A percentile compares a stretch with the other conserved stretches of the same genome.
phyloP scores from a whole-genome alignment of 2,113 vertebrate genomes.

The Heliornis fulica region DNA sequence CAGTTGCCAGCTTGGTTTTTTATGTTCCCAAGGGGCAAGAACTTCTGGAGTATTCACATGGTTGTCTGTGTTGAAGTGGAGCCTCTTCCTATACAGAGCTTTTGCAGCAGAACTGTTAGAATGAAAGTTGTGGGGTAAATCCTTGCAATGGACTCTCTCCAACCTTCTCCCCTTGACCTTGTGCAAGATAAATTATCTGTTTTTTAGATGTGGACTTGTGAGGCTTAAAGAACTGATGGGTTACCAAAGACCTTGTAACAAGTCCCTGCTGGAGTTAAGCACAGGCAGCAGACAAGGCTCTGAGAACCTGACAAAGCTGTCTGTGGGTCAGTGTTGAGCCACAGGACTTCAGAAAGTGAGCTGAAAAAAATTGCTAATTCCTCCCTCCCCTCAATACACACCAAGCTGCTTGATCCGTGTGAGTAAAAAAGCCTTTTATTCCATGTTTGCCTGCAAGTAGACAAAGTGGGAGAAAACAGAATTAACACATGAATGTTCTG shows the following conservation, averaged over 20 bases:
- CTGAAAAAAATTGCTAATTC: neutral
- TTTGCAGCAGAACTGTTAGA: neutral
- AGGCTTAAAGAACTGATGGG: neutral
- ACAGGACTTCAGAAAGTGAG: neutral
- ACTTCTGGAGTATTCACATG: neutral
- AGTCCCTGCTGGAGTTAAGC: neutral
- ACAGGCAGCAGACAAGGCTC: neutral
- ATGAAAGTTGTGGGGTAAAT: neutral
- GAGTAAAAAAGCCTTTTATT: constrained; percentile 9
- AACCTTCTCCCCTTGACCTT: neutral
- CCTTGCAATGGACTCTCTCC: neutral
- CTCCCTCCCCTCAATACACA: neutral
- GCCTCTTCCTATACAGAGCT: neutral
- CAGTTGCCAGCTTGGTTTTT: neutral
- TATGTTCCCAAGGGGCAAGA: neutral
- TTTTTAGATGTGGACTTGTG: neutral
- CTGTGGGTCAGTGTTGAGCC: neutral
- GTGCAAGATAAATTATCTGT: neutral
- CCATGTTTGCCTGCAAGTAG: neutral
- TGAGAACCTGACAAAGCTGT: neutral
- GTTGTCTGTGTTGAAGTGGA: neutral
- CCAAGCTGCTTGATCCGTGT: neutral
- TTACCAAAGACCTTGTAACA: neutral
- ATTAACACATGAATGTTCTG: constrained; percentile 29
- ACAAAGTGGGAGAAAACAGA: constrained; percentile 7